These are phyloP conservation scores for Bambusicola thoracicus DNA, from an alignment of 2,113 vertebrate genomes.

Conservation along the genomic window DNA sequence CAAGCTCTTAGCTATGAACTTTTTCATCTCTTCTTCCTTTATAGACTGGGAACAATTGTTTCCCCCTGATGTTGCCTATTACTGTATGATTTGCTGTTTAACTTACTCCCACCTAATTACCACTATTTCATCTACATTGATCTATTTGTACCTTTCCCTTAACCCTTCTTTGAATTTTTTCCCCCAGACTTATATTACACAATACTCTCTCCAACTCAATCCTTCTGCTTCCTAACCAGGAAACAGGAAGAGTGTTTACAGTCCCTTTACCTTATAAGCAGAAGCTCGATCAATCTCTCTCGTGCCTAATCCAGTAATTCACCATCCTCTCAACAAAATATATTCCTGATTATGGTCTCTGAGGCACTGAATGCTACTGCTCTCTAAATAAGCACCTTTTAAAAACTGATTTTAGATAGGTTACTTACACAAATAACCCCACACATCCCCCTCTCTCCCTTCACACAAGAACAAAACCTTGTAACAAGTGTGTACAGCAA, in stretches of 20 bases:
- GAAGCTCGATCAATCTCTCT: not conserved
- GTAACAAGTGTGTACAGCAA: too few relatives aligned
- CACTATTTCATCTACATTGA: not conserved
- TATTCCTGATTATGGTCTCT: not conserved
- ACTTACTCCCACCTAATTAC: not conserved
- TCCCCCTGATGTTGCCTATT: not conserved
- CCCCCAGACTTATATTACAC: not conserved
- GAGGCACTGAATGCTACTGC: not conserved
- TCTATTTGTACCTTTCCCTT: not conserved
- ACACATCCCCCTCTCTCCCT: not conserved
- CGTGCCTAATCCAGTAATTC: not conserved
- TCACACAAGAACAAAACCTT: not conserved
- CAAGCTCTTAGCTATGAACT: not conserved
- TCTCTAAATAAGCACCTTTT: not conserved
- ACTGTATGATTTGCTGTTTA: not conserved
- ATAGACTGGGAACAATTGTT: not conserved
- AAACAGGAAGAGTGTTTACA: not conserved
- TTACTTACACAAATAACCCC: not conserved
- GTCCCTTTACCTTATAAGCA: not conserved
- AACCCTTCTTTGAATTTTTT: not conserved
- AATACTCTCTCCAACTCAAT: not conserved
- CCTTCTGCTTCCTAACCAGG: not conserved
- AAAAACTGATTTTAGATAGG: not conserved
- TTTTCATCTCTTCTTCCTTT: not conserved
- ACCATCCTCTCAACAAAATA: not conserved